phyloP scores from a whole-genome alignment of 2,113 vertebrate species.

The Cettia cetti region DNA sequence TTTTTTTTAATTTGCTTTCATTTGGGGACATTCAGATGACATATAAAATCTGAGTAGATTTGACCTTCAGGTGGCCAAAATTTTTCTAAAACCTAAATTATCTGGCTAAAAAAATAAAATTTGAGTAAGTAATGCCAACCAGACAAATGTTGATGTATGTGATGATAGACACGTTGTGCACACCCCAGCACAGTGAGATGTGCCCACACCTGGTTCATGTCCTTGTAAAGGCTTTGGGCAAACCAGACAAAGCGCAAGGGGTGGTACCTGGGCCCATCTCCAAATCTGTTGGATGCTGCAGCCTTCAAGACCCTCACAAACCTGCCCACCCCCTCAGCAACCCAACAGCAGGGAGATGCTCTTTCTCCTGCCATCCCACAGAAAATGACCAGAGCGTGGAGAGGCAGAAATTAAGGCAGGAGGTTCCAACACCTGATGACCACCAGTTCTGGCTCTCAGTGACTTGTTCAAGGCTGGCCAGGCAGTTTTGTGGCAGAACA shows the following conservation, averaged over 20 bases:
- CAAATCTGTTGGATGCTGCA: background rate
- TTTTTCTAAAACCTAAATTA: background rate
- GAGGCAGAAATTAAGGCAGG: background rate
- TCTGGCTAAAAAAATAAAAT: background rate
- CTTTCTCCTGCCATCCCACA: background rate
- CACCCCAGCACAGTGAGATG: background rate
- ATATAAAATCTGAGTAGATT: background rate
- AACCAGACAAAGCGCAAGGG: accelerated
- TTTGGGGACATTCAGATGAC: background rate
- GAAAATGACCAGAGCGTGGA: accelerated
- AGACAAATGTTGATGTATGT: accelerated
- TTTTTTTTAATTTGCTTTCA: background rate
- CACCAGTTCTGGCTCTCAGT: background rate
- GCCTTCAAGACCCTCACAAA: background rate
- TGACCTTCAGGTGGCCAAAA: background rate
- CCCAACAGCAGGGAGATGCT: background rate
- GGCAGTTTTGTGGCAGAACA: background rate
- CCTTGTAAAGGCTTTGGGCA: background rate
- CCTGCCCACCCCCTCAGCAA: background rate
- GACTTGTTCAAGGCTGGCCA: accelerated
- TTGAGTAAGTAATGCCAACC: background rate
- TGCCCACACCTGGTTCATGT: accelerated
- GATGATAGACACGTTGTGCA: accelerated
- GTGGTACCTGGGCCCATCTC: accelerated
- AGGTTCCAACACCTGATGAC: accelerated